phyloP scores from a whole-genome alignment of 2,797 vertebrate species.

The Antennarius maculatus region DNA sequence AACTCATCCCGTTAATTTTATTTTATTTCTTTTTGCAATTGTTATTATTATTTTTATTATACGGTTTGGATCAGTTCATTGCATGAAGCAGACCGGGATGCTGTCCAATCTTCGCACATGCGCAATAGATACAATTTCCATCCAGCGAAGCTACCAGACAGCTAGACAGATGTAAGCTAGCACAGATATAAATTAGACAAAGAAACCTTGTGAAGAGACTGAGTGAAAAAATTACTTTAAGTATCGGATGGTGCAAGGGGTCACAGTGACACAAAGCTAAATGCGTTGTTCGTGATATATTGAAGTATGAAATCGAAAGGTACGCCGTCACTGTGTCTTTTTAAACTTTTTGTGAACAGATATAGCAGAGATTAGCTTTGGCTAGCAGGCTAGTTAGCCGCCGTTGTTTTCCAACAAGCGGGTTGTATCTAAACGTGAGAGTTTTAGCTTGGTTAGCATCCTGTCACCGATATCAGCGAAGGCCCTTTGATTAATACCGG shows the following conservation, averaged over 20 bases:
- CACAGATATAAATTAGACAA: constrained; percentile 77
- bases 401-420: constrained; percentile 66
- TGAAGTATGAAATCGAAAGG: constrained; percentile 83
- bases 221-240: constrained; percentile 66
- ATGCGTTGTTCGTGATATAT: constrained; percentile 66
- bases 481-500: constrained; percentile 71
- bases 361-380: constrained; percentile 66
- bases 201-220: constrained; percentile 74
- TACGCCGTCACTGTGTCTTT: constrained; percentile 74
- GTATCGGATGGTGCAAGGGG: constrained; percentile 64
- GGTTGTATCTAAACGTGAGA: constrained; percentile 49
- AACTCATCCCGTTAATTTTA: no score
- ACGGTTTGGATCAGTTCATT: not conserved
- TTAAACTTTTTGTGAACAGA: constrained; percentile 77
- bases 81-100: constrained; percentile 41
- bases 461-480: constrained; percentile 45
- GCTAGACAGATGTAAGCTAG: constrained; percentile 78
- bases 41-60: not conserved
- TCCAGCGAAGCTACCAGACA: constrained; percentile 60
- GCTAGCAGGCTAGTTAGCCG: constrained; percentile 71
- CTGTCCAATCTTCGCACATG: constrained; percentile 60
- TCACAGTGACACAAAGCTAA: constrained; percentile 67
- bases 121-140: constrained; percentile 55
- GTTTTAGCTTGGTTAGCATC: constrained; percentile 68
- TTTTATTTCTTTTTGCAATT: not conserved